Evolutionary conservation across 2,797 vertebrate species (phyloP).

Genomic region (Sternotherus odoratus): DNA sequence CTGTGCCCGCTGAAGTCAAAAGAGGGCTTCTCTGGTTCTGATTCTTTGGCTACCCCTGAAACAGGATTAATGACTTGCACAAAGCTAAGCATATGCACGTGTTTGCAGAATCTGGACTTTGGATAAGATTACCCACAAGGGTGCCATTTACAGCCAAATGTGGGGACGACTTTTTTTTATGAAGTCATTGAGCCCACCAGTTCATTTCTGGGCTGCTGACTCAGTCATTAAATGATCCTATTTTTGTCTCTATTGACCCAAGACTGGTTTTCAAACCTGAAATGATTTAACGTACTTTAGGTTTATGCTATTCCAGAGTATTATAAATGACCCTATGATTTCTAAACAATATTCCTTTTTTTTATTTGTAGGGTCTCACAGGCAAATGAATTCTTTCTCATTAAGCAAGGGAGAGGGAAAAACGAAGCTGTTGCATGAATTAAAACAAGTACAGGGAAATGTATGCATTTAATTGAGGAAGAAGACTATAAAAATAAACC

Average conservation of each 20-base stretch:
- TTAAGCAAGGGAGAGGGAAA: not conserved
- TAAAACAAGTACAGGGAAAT: slow-evolving; percentile 1
- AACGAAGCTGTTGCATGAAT: not conserved
- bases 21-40: not conserved
- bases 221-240: not conserved
- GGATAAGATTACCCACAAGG: not conserved
- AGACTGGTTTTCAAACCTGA: slow-evolving; percentile 5
- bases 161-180: not conserved
- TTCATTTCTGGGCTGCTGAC: not conserved
- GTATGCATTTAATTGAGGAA: slow-evolving; percentile 57
- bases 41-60: slow-evolving; percentile 8
- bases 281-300: not conserved
- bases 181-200: not conserved
- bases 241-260: not conserved
- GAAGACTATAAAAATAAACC: slow-evolving; percentile 64
- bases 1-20: not conserved
- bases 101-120: not conserved
- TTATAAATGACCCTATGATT: not conserved
- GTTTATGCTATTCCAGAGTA: not conserved
- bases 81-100: not conserved
- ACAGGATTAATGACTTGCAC: not conserved
- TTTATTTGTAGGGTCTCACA: not conserved
- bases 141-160: not conserved
- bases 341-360: not conserved
- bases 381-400: not conserved